A percentile compares a stretch with the other conserved stretches of the same genome.
Evolutionary conservation across 2,113 vertebrate genomes (phyloP).

Genomic region (Cyprinodon variegatus): DNA sequence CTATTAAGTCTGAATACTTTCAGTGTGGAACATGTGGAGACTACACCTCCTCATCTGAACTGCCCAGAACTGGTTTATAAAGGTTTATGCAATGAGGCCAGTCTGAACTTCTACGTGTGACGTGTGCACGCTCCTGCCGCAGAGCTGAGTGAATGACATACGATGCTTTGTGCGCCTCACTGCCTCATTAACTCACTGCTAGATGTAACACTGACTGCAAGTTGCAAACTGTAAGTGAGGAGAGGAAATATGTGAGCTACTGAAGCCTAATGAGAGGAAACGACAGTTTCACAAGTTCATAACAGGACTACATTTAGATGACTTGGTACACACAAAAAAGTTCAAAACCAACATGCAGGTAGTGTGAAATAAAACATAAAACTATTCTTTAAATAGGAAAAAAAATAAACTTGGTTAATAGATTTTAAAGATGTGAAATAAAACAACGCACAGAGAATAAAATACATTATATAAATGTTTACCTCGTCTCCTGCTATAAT

Average conservation of each 20-base stretch:
- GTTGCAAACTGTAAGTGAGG: conserved; percentile 13
- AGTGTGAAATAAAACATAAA: conserved; percentile 11
- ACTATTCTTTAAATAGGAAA: conserved; percentile 22
- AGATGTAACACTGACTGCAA: conserved; percentile 30
- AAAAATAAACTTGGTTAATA: background rate
- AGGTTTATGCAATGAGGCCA: conserved; percentile 71
- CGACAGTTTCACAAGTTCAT: conserved; percentile 26
- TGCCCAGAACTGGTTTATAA: conserved; percentile 71
- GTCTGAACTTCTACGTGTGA: conserved; percentile 58
- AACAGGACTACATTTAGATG: conserved; percentile 37
- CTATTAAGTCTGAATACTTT: conserved; percentile 21
- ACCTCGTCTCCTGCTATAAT: conserved; percentile 99
- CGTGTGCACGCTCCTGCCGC: conserved; percentile 34
- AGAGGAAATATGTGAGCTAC: conserved; percentile 22
- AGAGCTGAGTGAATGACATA: conserved; percentile 22
- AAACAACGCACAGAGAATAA: conserved; percentile 8
- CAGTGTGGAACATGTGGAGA: conserved; percentile 38
- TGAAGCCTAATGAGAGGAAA: conserved; percentile 28
- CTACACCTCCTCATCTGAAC: conserved; percentile 65
- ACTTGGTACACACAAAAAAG: conserved; percentile 54
- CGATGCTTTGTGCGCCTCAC: conserved; percentile 12
- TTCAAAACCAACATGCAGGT: conserved; percentile 10
- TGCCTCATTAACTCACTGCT: conserved; percentile 29
- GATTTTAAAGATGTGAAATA: background rate
- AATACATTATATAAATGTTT: conserved; percentile 73